These are phyloP conservation scores for Scalopus aquaticus DNA, from an alignment of 2,113 vertebrate species.

Conservation along the genomic window DNA sequence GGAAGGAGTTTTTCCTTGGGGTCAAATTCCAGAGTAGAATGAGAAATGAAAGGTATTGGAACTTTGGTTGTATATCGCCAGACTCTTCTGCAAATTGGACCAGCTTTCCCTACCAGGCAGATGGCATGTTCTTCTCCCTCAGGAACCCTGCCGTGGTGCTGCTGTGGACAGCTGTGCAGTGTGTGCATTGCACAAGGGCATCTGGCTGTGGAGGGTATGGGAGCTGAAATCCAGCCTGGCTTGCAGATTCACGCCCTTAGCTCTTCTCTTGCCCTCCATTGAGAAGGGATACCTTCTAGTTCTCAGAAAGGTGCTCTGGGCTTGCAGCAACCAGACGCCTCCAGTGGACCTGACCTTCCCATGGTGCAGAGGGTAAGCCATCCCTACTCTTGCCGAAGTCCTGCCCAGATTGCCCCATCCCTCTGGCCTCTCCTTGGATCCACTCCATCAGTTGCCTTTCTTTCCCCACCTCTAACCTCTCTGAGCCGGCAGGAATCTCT, in stretches of 20 bases:
- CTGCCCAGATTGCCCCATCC: background rate
- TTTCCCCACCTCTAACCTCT: background rate
- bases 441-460: background rate
- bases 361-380: background rate
- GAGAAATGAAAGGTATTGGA: background rate
- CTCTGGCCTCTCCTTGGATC: background rate
- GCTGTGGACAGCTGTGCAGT: accelerated
- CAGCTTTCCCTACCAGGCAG: background rate
- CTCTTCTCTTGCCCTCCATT: background rate
- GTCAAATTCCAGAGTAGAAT: background rate
- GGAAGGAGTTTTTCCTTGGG: background rate
- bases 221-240: background rate
- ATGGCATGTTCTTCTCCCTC: too few species aligned
- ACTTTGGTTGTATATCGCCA: background rate
- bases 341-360: background rate
- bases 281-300: background rate
- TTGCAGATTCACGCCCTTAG: background rate
- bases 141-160: background rate
- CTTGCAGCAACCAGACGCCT: background rate
- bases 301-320: background rate
- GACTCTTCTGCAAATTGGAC: background rate
- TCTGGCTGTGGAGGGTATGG: background rate
- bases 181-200: background rate
- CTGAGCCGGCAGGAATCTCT: background rate
- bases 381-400: background rate